Conservation (phyloP, 2,113 vertebrate genomes). For the Gobio gobio region DNA sequence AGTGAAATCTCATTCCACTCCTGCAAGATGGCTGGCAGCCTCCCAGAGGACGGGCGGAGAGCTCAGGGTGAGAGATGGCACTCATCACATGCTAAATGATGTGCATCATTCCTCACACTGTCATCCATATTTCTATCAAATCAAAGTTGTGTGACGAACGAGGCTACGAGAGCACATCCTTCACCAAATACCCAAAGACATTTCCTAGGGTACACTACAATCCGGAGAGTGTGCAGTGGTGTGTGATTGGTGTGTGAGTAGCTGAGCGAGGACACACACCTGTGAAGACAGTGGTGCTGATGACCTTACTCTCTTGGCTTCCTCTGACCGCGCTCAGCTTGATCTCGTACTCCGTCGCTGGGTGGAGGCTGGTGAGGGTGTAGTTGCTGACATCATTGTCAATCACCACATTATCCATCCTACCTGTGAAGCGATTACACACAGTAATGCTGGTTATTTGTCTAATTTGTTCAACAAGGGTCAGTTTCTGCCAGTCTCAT, state of each 20-base stretch:
- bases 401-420: conserved; percentile 86
- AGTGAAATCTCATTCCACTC: conserved; percentile 41
- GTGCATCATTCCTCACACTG: conserved; percentile 29
- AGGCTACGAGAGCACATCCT: conserved; percentile 3
- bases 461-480: not conserved
- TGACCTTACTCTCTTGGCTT: conserved; percentile 85
- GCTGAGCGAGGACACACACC: conserved; percentile 70
- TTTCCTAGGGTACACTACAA: not conserved
- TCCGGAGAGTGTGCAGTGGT: not conserved
- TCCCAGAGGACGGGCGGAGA: conserved; percentile 21
- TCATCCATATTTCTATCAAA: conserved; percentile 26
- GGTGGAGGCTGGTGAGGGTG: conserved; percentile 81
- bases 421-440: conserved; percentile 72
- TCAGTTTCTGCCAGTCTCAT: too few species aligned
- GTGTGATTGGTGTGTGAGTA: not conserved
- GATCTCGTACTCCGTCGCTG: conserved; percentile 90
- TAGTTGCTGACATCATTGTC: conserved; percentile 85
- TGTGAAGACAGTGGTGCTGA: conserved; percentile 84
- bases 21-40: conserved; percentile 13
- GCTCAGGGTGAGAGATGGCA: conserved; percentile 23
- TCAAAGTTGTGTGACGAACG: conserved; percentile 34
- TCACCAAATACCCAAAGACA: not conserved
- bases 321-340: conserved; percentile 85
- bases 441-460: conserved; percentile 4
- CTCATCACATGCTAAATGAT: conserved; percentile 48